Conservation (phyloP, 2,113 vertebrate genomes). For the Mormyrus lacerda region DNA sequence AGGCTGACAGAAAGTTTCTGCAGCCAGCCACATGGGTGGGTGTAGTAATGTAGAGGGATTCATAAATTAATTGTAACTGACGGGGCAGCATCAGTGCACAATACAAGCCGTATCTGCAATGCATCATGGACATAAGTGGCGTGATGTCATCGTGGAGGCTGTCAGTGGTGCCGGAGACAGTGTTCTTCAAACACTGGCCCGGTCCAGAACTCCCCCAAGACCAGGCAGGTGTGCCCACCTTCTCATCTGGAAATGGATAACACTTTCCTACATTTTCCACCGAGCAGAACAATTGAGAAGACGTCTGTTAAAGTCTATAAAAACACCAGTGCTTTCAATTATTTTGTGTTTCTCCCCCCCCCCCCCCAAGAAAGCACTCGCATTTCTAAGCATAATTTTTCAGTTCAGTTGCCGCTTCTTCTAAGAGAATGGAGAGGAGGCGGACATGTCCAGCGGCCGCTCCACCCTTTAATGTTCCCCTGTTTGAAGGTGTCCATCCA, state of each 20-base stretch:
- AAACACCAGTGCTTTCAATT: background rate
- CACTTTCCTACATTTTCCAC: background rate
- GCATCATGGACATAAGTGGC: background rate
- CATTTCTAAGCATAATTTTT: background rate
- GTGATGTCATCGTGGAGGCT: background rate
- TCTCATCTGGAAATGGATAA: background rate
- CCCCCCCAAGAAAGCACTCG: background rate
- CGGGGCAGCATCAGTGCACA: conserved; percentile 25
- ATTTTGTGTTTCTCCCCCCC: background rate
- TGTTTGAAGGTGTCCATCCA: background rate
- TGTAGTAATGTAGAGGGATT: conserved; percentile 28
- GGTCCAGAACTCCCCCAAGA: background rate
- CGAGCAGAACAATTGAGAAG: background rate
- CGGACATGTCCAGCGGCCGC: background rate
- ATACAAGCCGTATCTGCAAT: conserved; percentile 16
- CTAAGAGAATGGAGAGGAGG: background rate
- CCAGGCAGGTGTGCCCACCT: background rate
- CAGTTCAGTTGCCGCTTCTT: background rate
- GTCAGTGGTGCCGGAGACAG: background rate
- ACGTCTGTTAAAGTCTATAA: background rate
- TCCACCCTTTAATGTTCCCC: background rate
- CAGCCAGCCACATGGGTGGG: background rate
- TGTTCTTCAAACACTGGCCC: background rate
- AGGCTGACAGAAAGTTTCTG: background rate
- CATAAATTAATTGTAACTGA: conserved; percentile 38